phyloP scores from a whole-genome alignment of 2,888 invertebrate species.

The Dioctria rufipes region DNA sequence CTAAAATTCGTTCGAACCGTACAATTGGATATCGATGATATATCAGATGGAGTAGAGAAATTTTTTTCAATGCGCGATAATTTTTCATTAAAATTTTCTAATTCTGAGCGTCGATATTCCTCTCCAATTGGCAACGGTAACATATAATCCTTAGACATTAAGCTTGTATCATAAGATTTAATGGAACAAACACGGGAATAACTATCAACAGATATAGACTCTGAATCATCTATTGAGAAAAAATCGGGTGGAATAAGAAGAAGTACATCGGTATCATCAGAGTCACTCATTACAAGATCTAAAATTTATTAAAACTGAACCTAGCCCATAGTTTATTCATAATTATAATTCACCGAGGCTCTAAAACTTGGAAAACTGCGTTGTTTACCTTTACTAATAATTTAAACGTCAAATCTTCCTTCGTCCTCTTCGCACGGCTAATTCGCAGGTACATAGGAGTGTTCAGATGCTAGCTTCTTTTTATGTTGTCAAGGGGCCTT shows the following conservation, averaged over 20 bases:
- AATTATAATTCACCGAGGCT: too few species aligned
- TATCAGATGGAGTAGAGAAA: constrained; percentile 65
- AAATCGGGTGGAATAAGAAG: constrained; percentile 85
- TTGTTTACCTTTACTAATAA: neutral
- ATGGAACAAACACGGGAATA: neutral
- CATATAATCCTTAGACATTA: constrained; percentile 21
- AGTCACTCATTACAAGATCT: constrained; percentile 75
- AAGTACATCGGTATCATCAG: constrained; percentile 88
- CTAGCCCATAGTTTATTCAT: too few species aligned
- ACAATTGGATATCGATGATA: constrained; percentile 67
- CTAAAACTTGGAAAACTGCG: neutral
- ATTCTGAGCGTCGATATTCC: constrained; percentile 59
- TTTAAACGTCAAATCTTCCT: neutral
- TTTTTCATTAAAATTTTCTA: constrained; percentile 67
- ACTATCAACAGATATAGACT: neutral
- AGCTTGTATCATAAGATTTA: neutral
- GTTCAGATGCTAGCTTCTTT: too few species aligned
- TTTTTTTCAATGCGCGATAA: constrained; percentile 64
- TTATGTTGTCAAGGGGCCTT: too few species aligned
- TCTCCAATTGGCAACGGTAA: too few species aligned
- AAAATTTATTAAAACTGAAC: constrained; percentile 52
- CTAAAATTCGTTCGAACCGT: neutral
- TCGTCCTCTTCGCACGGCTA: neutral
- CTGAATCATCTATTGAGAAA: constrained; percentile 74
- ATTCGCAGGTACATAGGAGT: neutral